These are phyloP conservation scores for Nyctalus aviator DNA, from an alignment of 2,797 vertebrate species.

Conservation along the genomic window DNA sequence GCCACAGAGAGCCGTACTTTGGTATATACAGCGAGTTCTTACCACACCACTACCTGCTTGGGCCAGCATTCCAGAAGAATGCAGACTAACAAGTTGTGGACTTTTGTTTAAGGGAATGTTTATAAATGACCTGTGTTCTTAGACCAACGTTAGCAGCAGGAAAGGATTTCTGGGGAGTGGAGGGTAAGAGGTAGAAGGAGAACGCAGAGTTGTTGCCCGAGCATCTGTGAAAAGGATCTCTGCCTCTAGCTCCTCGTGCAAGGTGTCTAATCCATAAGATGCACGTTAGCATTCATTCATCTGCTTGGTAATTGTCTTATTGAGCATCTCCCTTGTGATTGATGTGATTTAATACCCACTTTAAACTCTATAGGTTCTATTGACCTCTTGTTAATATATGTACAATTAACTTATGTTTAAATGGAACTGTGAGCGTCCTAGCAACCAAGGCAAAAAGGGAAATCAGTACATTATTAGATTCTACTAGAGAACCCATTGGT, in stretches of 20 bases:
- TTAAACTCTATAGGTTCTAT: not conserved
- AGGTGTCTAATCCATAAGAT: not conserved
- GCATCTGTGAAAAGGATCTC: not conserved
- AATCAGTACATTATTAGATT: not conserved
- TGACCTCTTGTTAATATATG: not conserved
- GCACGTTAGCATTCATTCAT: not conserved
- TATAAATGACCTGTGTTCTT: not conserved
- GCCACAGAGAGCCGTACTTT: not conserved
- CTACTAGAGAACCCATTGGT: not conserved
- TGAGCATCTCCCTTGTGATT: not conserved
- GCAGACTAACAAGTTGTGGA: not conserved
- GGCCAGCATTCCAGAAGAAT: not conserved
- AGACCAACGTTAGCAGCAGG: not conserved
- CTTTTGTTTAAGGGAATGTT: not conserved
- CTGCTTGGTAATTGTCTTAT: not conserved
- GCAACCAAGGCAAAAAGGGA: conserved; percentile 30
- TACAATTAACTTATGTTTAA: conserved; percentile 1
- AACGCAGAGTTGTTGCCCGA: not conserved
- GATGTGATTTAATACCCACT: not conserved
- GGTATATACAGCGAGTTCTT: not conserved
- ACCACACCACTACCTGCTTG: not conserved
- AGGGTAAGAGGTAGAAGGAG: not conserved
- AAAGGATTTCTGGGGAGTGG: not conserved
- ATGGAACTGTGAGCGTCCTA: conserved; percentile 46
- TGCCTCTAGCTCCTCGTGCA: not conserved